Base-by-base conservation (phyloP, 2,888 invertebrate species). In the Drosophila lacicola region DNA sequence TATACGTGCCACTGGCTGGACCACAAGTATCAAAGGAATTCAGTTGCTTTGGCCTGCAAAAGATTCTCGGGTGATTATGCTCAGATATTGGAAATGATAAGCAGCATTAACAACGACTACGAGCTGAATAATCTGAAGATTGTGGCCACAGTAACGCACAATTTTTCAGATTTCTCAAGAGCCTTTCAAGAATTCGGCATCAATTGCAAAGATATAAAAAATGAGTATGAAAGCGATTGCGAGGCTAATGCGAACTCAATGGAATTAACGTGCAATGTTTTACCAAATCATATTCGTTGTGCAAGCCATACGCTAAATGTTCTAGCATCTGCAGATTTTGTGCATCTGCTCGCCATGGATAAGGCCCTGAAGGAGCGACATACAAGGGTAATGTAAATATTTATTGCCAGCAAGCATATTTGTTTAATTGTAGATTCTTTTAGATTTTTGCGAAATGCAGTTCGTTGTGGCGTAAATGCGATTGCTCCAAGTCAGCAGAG, bases 1-100 rank as follows among this genome's bases (percentile, higher is more conserved):
- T 75, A 79, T 3, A 64, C 70, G 0, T 80, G 80, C 2, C 80
- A 75, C 21, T 75, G 80, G 80, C 13, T 75, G 46, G 54, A 79
- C 36, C 37, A 51, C 1, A 54, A 70, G n/a, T 75, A 61, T 21
- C 51, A 74, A n/a, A 33, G 80, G 5, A 69, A 61, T 5, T 75
- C 76, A 0, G 53, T 61, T 6, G 56, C 34, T 1, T 39, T 75
- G 21, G 60, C 63, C 8, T 79, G 70, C 37, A 63, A 53, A 25
- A 42, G 56, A 41, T 50, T 75, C 37, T 17, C 54, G 0, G 53
- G 29, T 0, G 57, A 69, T 8, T 6, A 37, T 14, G 17, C 25
- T n/a, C 63, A 62, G 21, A 39, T 75, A 33, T 21, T 44, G 42
- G 45, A 60, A 17, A 60, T 75, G 36, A 75, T 69, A 8, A 41